phyloP scores from a whole-genome alignment of 2,888 invertebrate genomes.

The Odontomyia ornata region DNA sequence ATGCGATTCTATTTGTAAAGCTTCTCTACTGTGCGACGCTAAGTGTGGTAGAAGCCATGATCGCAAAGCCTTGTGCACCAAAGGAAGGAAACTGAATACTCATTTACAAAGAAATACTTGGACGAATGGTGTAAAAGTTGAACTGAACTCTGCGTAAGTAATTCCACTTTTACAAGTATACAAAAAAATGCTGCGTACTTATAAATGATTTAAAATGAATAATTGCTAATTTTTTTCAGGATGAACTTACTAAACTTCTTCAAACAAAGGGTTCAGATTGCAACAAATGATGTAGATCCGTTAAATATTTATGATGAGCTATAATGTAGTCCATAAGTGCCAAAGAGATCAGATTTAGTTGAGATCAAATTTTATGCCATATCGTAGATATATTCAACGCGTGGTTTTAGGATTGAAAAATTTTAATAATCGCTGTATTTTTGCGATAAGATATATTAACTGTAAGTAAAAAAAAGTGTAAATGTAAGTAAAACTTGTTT shows the following conservation, averaged over 20 bases:
- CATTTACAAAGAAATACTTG: background rate
- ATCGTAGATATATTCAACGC: too few species aligned
- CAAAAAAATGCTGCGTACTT: background rate
- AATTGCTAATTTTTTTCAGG: conserved; percentile 10
- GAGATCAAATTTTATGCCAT: too few species aligned
- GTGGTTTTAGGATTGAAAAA: too few species aligned
- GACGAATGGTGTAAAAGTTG: conserved; percentile 74
- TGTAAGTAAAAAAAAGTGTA: too few species aligned
- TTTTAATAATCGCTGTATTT: too few species aligned
- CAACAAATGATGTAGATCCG: conserved; percentile 42
- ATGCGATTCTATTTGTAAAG: conserved; percentile 87
- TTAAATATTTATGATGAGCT: background rate
- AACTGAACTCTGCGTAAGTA: conserved; percentile 87
- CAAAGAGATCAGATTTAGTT: background rate
- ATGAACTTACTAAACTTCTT: background rate
- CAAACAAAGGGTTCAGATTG: background rate
- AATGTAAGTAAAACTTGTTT: too few species aligned
- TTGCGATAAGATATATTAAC: too few species aligned
- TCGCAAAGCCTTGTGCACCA: conserved; percentile 81
- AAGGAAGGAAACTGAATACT: conserved; percentile 74
- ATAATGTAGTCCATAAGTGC: background rate
- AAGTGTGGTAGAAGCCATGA: conserved; percentile 89
- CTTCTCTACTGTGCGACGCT: conserved; percentile 84
- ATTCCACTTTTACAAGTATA: background rate
- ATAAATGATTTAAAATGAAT: background rate